phyloP scores from a whole-genome alignment of 1,140 invertebrate species.

The Hestina assimilis region DNA sequence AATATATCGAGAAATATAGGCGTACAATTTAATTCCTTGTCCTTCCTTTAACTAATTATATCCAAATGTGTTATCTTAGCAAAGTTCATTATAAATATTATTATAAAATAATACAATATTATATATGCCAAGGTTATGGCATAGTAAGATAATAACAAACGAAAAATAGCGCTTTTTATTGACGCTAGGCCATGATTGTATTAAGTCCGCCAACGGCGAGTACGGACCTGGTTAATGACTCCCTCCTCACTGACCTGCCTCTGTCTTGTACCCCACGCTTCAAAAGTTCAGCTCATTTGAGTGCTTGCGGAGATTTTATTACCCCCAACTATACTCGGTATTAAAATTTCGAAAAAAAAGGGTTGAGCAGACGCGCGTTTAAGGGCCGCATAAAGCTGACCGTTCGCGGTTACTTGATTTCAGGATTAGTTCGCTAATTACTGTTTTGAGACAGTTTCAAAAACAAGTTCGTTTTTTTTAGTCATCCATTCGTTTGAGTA shows the following conservation, averaged over 20 bases:
- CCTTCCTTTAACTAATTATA: too few species aligned
- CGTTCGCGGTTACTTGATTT: slow-evolving; percentile 68
- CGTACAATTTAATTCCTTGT: too few species aligned
- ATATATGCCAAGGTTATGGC: too few species aligned
- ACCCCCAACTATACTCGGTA: slow-evolving; percentile 72
- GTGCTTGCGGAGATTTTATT: slow-evolving; percentile 76
- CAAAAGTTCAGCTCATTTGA: slow-evolving; percentile 78
- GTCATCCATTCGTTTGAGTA: slow-evolving; percentile 18
- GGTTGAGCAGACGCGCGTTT: slow-evolving; percentile 69
- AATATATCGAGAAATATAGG: too few species aligned
- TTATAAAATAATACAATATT: too few species aligned
- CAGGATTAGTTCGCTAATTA: slow-evolving; percentile 70
- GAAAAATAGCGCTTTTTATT: background rate
- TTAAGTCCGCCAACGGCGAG: slow-evolving; percentile 17
- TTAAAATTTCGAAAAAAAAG: slow-evolving; percentile 72
- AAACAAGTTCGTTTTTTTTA: slow-evolving; percentile 44
- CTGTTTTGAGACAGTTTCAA: slow-evolving; percentile 69
- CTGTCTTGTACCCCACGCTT: slow-evolving; percentile 75
- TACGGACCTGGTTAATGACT: slow-evolving; percentile 61
- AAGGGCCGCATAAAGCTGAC: slow-evolving; percentile 66
- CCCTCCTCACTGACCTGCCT: slow-evolving; percentile 70
- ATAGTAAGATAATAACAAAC: background rate
- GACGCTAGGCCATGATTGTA: background rate
- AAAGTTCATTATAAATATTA: too few species aligned
- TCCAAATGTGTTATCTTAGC: too few species aligned